Conservation (phyloP, 2,888 invertebrate genomes). For the Nomada flava region DNA sequence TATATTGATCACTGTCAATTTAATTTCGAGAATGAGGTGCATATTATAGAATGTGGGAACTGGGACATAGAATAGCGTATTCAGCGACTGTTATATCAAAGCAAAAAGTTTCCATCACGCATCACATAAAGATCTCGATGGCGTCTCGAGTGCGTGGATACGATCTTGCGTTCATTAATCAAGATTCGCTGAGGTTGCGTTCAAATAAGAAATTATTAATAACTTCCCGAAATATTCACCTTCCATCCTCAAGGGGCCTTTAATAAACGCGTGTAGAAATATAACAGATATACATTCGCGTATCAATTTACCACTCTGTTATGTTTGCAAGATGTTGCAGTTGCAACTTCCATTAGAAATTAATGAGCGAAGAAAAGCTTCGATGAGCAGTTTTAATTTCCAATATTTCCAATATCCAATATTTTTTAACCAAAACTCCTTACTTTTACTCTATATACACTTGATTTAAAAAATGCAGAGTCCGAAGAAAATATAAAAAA, state of each 20-base stretch:
- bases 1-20: not conserved
- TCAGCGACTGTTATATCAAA: constrained; percentile 57
- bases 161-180: constrained; percentile 50
- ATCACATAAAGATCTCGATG: constrained; percentile 53
- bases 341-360: too few species aligned
- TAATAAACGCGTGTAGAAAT: not conserved
- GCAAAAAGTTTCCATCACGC: constrained; percentile 77
- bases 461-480: not conserved
- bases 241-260: not conserved
- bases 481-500: constrained; percentile 20
- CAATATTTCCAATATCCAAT: too few species aligned
- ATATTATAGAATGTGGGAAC: not conserved
- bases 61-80: not conserved
- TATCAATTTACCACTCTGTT: too few species aligned
- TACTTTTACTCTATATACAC: too few species aligned
- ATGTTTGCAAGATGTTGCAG: too few species aligned
- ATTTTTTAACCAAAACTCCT: not conserved
- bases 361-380: not conserved
- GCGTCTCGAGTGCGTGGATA: constrained; percentile 38
- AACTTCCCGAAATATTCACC: not conserved
- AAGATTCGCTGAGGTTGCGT: constrained; percentile 29
- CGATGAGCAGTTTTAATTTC: not conserved
- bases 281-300: too few species aligned
- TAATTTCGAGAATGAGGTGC: too few species aligned
- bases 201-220: not conserved